Evolutionary conservation across 2,888 invertebrate genomes (phyloP), one percentile per base, ranked within the genome.

Genomic region (Aporophyla nigra): DNA sequence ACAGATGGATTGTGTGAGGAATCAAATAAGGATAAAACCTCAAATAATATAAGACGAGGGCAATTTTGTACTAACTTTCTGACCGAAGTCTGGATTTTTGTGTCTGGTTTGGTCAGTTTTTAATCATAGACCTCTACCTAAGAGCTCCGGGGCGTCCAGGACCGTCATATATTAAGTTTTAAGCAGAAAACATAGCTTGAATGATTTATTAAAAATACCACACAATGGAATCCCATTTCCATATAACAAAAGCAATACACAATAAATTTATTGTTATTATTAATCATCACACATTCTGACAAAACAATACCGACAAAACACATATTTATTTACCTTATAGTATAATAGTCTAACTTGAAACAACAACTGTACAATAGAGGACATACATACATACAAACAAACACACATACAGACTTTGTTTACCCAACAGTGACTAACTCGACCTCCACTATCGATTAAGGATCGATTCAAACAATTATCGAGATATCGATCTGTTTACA

Each of bases 401-500:
- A 75, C 74, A 76, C 63, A 69, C 61, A 49, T 40, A 78, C 58
- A 59, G n/a, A 71, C 61, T 67, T 54, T 80, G 83, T 83, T 84
- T 62, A 74, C 65, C 63, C 56, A n/a, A 49, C 53, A 80, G 82
- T 86, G 87, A 88, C 74, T 87, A 83, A 87, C 56, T 43, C 63
- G 86, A 82, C 87, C 87, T 84, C 81, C 79, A 78, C 54, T 77
- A 85, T 88, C 86, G 78, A 88, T 88, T 88, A 86, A 82, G 80
- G 84, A 82, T 78, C 85, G 86, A 87, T 84, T 80, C 62, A 76
- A 21, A 72, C 86, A 86, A 89, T 90, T 87, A 90, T 82, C 81
- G 86, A 88, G 90, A 90, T 90, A 90, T 84, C 76, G 85, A 91
- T 90, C 89, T 84, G 54, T 87, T 88, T 86, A 84, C 78, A 72